Base-by-base conservation (phyloP, 2,888 invertebrate genomes). In the Trissoscelio sp. region DNA sequence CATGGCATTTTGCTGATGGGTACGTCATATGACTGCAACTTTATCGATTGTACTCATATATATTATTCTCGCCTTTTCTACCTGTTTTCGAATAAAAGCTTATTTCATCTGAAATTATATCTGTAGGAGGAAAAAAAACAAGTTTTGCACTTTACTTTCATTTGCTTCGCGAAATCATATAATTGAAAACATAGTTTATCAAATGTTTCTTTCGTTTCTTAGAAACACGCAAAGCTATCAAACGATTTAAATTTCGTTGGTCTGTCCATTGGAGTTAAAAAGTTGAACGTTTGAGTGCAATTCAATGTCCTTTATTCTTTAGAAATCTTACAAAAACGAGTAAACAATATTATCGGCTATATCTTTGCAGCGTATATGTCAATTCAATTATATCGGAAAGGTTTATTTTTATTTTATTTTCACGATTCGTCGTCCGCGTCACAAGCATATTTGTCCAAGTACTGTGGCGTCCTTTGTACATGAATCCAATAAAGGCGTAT, bases 401-500 rank as follows among this genome's bases (percentile, higher is more conserved):
- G 53, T 53, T 67, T 67, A 42, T 53, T 60, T 67, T 69, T 58
- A 67, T 69, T 69, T 42, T 74, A 55, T 69, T 67, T 46, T 58
- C 44, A 44, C 48, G 42, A 58, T 9, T 64, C 60, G 55, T 55
- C 39, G 67, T 48, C 66, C 51, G 48, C 44, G 60, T 60, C 46
- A 28, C 67, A 74, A 69, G 64, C 69, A 74, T 67, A 70, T 74
- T 80, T 74, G 62, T 73, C 53, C 79, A 67, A 67, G 79, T 60
- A 67, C 48, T 44, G 55, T 66, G 16, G 37, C 69, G 34, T 67
- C 58, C 79, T 79, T 79, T 79, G 79, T 79, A 62, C 79, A 51
- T 66, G 73, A 73, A 73, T 79, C 73, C 73, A 79, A 79, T 79
- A 79, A 74, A 79, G 62, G 18, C 62, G 42, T 55, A 62, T 57